Percentiles rank a stretch among this genome's conserved stretches.
Evolutionary conservation across 2,113 vertebrate species (phyloP).

Genomic region (Phalacrocorax pelagicus): DNA sequence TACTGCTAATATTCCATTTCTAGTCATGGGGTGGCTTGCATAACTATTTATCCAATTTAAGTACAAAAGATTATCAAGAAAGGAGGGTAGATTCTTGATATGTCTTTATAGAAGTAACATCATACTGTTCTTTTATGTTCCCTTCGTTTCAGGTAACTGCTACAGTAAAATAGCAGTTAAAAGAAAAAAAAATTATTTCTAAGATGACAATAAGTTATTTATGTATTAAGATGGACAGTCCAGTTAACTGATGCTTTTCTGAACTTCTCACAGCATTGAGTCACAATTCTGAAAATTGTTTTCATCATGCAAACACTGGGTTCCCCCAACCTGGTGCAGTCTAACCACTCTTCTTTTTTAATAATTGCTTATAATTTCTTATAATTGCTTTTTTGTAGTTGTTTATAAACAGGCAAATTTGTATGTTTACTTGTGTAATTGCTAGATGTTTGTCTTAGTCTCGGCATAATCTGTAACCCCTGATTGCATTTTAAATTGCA

Average conservation of each 20-base stretch:
- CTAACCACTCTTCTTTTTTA: background rate
- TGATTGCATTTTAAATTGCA: background rate
- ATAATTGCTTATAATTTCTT: background rate
- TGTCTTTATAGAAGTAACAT: background rate
- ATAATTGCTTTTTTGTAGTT: background rate
- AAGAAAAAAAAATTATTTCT: background rate
- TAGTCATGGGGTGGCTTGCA: background rate
- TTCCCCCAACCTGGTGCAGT: background rate
- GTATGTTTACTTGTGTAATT: background rate
- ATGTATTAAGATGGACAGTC: background rate
- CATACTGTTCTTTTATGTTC: background rate
- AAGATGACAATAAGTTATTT: background rate
- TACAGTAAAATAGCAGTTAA: background rate
- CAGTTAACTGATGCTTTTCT: background rate
- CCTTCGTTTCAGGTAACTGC: background rate
- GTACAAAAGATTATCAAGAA: background rate
- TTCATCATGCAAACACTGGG: background rate
- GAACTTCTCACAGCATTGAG: background rate
- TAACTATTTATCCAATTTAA: background rate
- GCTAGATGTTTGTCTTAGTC: background rate
- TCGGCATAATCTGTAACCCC: background rate
- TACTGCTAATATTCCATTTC: conserved; percentile 41
- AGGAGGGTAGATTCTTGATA: background rate
- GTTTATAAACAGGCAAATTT: background rate
- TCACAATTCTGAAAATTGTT: background rate